These are phyloP conservation scores for Oryzias woworae DNA, from an alignment of 2,113 vertebrate species.

Conservation along the genomic window DNA sequence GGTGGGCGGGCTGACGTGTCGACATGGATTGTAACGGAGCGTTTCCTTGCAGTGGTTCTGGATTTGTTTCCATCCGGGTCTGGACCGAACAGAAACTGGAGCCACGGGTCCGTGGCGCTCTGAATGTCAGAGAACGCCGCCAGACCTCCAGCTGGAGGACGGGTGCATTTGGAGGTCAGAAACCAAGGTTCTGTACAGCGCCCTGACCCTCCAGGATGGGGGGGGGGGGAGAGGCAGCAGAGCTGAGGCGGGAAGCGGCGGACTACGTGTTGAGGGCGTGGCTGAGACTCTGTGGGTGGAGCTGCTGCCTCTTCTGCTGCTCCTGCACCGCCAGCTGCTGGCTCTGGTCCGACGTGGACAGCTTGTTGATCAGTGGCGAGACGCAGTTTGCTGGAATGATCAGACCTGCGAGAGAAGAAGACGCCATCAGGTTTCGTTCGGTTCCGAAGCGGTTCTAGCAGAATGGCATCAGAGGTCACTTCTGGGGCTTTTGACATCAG, in stretches of 20 bases:
- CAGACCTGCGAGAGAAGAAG: conserved; percentile 78
- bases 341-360: conserved; percentile 95
- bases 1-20: too few relatives aligned
- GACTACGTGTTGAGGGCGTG: conserved; percentile 81
- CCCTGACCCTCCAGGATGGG: background rate
- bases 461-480: too few relatives aligned
- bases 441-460: too few relatives aligned
- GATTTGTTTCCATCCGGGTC: too few relatives aligned
- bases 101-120: conserved; percentile 26
- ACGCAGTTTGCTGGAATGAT: conserved; percentile 98
- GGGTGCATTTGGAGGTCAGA: background rate
- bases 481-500: too few relatives aligned
- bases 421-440: too few relatives aligned
- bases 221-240: background rate
- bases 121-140: conserved; percentile 70
- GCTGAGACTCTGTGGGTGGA: conserved; percentile 95
- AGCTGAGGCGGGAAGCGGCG: background rate
- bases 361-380: conserved; percentile 89
- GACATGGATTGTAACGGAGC: too few relatives aligned
- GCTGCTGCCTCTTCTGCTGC: conserved; percentile 97
- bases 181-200: background rate
- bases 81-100: too few relatives aligned
- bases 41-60: too few relatives aligned
- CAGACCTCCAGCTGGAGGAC: conserved; percentile 28
- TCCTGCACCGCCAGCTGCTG: conserved; percentile 96